phyloP scores from a whole-genome alignment of 53 echinoderm and acorn worm species.

The Mesocentrotus franciscanus region DNA sequence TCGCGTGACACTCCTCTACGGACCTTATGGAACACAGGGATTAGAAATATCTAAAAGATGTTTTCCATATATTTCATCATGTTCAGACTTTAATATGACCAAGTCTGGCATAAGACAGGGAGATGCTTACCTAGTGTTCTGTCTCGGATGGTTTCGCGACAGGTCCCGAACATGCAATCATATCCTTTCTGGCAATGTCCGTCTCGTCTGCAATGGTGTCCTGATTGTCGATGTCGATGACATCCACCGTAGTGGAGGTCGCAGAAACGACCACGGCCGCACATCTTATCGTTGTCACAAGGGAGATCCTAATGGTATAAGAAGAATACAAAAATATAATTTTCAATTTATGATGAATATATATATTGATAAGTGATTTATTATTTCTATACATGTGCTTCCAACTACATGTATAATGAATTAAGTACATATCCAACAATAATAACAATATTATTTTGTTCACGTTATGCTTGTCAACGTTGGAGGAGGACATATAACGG shows the following conservation, averaged over 20 bases:
- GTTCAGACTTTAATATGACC: not conserved
- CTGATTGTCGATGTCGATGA: conserved; percentile 73
- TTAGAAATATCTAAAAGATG: not conserved
- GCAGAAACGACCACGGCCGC: conserved; percentile 88
- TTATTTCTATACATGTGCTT: not conserved
- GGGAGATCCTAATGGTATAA: conserved; percentile 9
- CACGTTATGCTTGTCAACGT: not conserved
- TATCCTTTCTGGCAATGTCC: conserved; percentile 91
- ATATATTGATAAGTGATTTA: not conserved
- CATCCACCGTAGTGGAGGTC: conserved; percentile 96
- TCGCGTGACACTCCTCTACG: not conserved
- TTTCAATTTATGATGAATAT: not conserved
- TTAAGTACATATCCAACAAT: no score
- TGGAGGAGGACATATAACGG: not conserved
- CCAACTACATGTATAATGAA: no score
- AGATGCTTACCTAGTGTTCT: conserved; percentile 77
- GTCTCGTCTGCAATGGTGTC: conserved; percentile 86
- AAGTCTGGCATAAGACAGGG: no score
- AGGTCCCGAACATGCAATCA: conserved; percentile 93
- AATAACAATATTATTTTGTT: not conserved
- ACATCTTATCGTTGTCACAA: conserved; percentile 85
- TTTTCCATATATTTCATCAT: no score
- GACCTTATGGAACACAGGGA: not conserved
- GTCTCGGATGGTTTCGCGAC: conserved; percentile 71
- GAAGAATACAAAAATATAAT: not conserved